These are phyloP conservation scores for Apostichopus japonicus DNA, from an alignment of 35 echinoderm and acorn worm genomes.

Conservation along the genomic window DNA sequence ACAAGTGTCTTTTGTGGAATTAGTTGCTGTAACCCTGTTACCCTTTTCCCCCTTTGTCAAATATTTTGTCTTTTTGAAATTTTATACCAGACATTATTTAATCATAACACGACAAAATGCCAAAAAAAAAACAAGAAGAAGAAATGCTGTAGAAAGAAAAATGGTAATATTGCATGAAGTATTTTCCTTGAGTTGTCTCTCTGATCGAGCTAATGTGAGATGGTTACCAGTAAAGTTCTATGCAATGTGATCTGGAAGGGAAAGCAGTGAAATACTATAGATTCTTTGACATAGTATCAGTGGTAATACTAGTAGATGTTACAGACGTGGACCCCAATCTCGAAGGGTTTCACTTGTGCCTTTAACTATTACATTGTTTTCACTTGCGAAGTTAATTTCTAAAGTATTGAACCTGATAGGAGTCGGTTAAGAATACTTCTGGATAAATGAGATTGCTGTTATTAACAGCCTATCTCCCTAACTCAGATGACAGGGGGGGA, in stretches of 20 bases:
- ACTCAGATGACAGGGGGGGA: too few relatives aligned
- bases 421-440: too few relatives aligned
- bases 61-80: constrained; percentile 3
- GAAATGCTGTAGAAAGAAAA: background rate
- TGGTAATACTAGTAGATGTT: background rate
- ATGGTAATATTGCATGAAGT: background rate
- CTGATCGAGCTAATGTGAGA: background rate
- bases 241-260: background rate
- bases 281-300: background rate
- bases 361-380: background rate
- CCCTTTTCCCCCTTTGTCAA: background rate
- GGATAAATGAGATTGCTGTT: too few relatives aligned
- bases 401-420: background rate
- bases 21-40: background rate
- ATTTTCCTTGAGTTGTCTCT: background rate
- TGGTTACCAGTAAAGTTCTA: background rate
- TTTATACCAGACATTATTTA: background rate
- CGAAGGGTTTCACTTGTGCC: background rate
- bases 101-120: background rate
- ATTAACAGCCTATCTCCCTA: too few relatives aligned
- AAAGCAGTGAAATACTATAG: background rate
- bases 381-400: background rate
- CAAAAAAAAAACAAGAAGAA: background rate
- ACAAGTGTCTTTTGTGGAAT: background rate
- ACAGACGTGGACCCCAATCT: background rate